phyloP scores from a whole-genome alignment of 2,113 vertebrate species.

The Himantopus leucocephalus region DNA sequence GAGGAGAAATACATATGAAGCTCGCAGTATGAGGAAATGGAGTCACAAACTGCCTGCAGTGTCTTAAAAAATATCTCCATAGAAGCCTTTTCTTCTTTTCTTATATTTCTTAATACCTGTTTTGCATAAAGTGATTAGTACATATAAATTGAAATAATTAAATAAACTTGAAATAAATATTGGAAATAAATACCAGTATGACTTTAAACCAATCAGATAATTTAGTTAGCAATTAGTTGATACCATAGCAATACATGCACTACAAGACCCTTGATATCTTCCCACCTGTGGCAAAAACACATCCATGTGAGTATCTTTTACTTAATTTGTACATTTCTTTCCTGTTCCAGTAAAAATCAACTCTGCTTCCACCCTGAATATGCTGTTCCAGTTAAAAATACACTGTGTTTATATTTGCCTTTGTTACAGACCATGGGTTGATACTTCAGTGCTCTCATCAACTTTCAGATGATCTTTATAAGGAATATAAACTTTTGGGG shows the following conservation, averaged over 20 bases:
- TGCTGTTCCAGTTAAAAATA: neutral
- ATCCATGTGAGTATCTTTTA: neutral
- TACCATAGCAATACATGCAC: neutral
- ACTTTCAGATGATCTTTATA: neutral
- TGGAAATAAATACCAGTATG: neutral
- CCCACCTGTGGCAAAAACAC: neutral
- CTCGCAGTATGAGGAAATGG: neutral
- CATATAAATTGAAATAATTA: neutral
- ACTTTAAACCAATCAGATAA: neutral
- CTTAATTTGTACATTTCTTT: neutral
- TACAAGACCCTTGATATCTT: neutral
- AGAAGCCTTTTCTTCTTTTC: neutral
- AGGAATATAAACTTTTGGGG: neutral
- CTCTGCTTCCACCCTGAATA: neutral
- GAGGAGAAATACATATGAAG: neutral
- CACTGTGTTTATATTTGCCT: neutral
- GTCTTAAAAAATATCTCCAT: neutral
- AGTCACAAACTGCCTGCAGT: neutral
- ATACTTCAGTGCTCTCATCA: neutral
- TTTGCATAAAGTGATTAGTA: neutral
- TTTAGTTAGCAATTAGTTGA: neutral
- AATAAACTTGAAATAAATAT: neutral
- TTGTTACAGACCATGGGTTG: neutral
- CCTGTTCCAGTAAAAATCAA: neutral
- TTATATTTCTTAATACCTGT: neutral